Conservation (phyloP, 2,113 vertebrate species). For the Parotia lawesii region DNA sequence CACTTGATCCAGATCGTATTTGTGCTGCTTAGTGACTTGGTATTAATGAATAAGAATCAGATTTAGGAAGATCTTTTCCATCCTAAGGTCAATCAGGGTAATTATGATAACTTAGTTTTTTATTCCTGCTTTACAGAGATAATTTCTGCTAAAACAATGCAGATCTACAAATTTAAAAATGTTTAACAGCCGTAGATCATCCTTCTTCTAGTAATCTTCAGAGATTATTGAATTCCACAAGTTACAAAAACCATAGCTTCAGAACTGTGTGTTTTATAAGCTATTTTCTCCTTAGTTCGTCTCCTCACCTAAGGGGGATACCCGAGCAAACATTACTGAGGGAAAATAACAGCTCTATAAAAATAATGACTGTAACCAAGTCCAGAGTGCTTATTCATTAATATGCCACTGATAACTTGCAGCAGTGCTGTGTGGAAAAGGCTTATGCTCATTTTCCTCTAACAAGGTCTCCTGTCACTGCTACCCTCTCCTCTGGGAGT, state of each 20-base stretch:
- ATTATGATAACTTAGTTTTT: neutral
- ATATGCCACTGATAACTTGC: conserved; percentile 13
- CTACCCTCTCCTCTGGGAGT: neutral
- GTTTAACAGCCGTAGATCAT: neutral
- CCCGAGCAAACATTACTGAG: neutral
- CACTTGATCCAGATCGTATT: conserved; percentile 14
- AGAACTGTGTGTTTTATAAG: neutral
- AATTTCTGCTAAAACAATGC: neutral
- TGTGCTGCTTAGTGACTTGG: conserved; percentile 4
- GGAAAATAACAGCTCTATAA: neutral
- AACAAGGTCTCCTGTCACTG: conserved; percentile 9
- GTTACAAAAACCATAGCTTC: neutral
- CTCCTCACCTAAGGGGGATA: neutral
- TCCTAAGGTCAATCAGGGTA: conserved; percentile 7
- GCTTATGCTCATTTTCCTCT: conserved; percentile 9
- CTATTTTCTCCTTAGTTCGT: neutral
- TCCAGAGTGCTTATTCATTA: conserved; percentile 14
- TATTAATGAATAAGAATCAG: conserved; percentile 35
- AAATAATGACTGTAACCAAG: neutral
- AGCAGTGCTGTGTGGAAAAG: neutral
- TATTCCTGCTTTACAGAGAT: neutral
- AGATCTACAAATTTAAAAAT: neutral
- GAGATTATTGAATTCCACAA: neutral
- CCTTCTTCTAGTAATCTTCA: neutral
- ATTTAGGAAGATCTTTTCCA: conserved; percentile 18